A percentile compares a stretch with the other conserved stretches of the same genome.
Conservation (phyloP, 2,797 vertebrate genomes). For the Dallia pectoralis region DNA sequence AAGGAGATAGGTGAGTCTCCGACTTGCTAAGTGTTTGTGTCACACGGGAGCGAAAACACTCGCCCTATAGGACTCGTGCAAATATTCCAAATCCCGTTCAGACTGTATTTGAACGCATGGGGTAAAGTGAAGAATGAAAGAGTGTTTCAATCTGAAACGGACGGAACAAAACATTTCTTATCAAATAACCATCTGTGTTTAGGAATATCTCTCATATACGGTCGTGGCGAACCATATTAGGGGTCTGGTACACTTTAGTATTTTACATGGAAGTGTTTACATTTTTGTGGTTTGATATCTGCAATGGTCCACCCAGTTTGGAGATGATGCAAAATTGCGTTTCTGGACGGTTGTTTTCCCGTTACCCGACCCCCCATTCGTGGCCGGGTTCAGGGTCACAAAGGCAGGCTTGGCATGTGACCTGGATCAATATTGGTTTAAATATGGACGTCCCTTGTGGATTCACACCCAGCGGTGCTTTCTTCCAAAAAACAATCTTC, state of each 20-base stretch:
- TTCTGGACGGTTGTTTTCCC: conserved; percentile 31
- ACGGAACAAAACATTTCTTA: background rate
- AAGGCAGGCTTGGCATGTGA: conserved; percentile 71
- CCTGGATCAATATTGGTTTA: conserved; percentile 82
- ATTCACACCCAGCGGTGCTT: conserved; percentile 61
- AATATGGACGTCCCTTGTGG: conserved; percentile 69
- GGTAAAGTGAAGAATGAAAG: too few species aligned
- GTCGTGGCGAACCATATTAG: background rate
- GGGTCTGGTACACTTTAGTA: background rate
- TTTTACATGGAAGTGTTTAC: background rate
- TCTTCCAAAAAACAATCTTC: conserved; percentile 26
- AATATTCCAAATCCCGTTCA: background rate
- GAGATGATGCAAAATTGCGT: conserved; percentile 43
- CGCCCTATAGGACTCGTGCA: too few species aligned
- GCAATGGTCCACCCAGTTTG: conserved; percentile 18
- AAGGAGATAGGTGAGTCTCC: conserved; percentile 88
- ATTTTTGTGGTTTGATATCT: background rate
- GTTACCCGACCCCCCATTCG: conserved; percentile 58
- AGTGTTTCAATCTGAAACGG: too few species aligned
- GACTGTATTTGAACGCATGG: background rate
- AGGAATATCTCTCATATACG: background rate
- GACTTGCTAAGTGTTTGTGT: background rate
- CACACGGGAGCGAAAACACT: background rate
- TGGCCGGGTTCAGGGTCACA: conserved; percentile 61
- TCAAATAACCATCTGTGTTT: background rate